Base-by-base conservation (phyloP, 2,888 invertebrate genomes). In the Hanleya hanleyi region DNA sequence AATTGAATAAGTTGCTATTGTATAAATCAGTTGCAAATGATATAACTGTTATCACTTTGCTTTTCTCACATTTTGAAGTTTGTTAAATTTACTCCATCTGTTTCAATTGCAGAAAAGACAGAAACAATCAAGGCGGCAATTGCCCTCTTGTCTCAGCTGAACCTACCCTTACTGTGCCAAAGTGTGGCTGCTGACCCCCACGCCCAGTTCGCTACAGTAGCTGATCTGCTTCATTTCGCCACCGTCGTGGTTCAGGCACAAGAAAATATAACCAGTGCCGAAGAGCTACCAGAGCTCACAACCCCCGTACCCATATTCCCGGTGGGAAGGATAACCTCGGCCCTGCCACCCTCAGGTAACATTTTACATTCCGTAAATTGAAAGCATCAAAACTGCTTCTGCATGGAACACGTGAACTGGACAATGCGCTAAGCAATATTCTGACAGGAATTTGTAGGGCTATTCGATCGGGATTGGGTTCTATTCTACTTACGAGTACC, bases 141-240 rank as follows among this genome's bases (percentile, higher is more conserved):
- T 35, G 1, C 35, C 15, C 29, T 64, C 18, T 18, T 64, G n/a
- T 64, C 64, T 22, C 35, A 37, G 35, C 64, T 64, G 35, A 35
- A 64, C 22, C 18, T 64, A n/a, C 64, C 64, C 9, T n/a, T 64
- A 18, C 22, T 64, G 22, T 64, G 64, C 9, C 37, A 64, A 18
- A 37, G 37, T 35, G 64, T 64, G 29, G 38, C 64, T 37, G 15
- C 35, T 37, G 64, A 64, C 29, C 64, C 64, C 22, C 37, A 64
- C 22, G 64, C 64, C 37, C 37, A 35, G 35, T 37, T 37, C n/a
- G 64, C 64, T 18, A 64, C 64, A 37, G 64, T 64, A 15, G 64
- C 64, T 2, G 64, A 64, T 64, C 38, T 64, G 3, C 38, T 64
- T 7, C 38, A 37, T 64, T 64, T 64, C 38, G 64, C 64, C 26